Percentiles rank a stretch among this genome's conserved stretches.
Evolutionary conservation across 2,888 invertebrate species (phyloP).

Genomic region (Stenodema calcarata): DNA sequence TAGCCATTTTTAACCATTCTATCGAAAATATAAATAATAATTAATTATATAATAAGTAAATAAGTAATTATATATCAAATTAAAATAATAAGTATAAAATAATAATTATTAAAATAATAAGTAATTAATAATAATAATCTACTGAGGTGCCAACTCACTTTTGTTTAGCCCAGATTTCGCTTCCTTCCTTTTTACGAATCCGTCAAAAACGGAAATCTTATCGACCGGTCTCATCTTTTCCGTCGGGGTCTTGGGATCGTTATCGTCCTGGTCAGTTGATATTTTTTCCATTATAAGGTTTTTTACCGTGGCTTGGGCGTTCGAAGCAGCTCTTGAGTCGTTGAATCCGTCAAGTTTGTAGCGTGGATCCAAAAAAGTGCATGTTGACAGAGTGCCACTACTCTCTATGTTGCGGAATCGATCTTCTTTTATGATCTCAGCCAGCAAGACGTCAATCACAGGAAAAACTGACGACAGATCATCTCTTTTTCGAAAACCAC

Average conservation of each 20-base stretch:
- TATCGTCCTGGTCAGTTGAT: neutral
- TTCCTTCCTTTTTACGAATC: neutral
- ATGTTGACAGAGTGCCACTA: slow-evolving; percentile 47
- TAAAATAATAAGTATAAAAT: too few species aligned
- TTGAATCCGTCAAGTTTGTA: slow-evolving; percentile 46
- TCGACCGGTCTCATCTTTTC: neutral
- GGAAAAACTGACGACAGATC: neutral
- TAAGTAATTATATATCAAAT: neutral
- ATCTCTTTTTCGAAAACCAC: neutral
- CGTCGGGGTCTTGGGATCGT: neutral
- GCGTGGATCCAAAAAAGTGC: slow-evolving; percentile 51
- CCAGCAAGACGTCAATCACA: neutral
- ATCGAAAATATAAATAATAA: neutral
- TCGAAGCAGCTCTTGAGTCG: slow-evolving; percentile 1
- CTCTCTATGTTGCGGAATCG: slow-evolving; percentile 25
- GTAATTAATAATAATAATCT: too few species aligned
- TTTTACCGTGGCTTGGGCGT: slow-evolving; percentile 12
- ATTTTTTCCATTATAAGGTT: slow-evolving; percentile 10
- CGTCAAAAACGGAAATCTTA: neutral
- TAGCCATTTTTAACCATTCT: too few species aligned
- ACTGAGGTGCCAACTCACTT: slow-evolving; percentile 29
- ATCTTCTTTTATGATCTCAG: slow-evolving; percentile 34
- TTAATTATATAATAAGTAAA: neutral
- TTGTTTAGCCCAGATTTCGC: slow-evolving; percentile 17
- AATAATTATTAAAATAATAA: too few species aligned